Evolutionary conservation across 2,888 invertebrate species (phyloP).

Genomic region (Mystacides longicornis): DNA sequence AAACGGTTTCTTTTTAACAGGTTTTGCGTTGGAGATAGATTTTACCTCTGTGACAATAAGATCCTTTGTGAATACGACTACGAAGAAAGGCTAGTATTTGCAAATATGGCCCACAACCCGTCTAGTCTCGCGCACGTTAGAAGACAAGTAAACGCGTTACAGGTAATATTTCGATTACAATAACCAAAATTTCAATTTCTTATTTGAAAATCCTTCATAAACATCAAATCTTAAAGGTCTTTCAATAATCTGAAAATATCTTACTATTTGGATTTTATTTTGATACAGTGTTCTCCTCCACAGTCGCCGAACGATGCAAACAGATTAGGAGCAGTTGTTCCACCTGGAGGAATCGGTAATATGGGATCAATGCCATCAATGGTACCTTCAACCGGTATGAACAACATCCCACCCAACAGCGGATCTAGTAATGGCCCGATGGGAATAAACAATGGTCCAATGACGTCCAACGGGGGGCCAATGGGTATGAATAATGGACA

Average conservation of each 20-base stretch:
- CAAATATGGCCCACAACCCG: constrained; percentile 81
- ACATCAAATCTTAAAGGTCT: too few species aligned
- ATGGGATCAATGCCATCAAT: constrained; percentile 1
- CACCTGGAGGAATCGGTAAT: background rate
- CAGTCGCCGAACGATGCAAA: constrained; percentile 32
- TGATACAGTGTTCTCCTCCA: constrained; percentile 4
- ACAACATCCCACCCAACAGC: constrained; percentile 34
- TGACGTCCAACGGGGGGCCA: constrained; percentile 10
- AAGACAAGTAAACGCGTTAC: constrained; percentile 70
- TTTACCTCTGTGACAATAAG: constrained; percentile 89
- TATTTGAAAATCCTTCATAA: too few species aligned
- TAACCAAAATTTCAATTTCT: too few species aligned
- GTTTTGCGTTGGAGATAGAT: constrained; percentile 92
- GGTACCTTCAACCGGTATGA: constrained; percentile 22
- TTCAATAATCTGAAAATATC: too few species aligned
- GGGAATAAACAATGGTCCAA: constrained; percentile 18
- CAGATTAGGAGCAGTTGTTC: constrained; percentile 33
- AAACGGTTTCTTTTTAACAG: constrained; percentile 50
- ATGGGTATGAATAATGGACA: constrained; percentile 8
- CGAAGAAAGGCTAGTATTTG: constrained; percentile 84
- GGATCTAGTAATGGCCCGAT: constrained; percentile 12
- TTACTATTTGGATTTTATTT: background rate
- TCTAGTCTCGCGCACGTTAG: constrained; percentile 80
- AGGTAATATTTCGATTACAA: constrained; percentile 40
- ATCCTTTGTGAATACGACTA: constrained; percentile 93